phyloP scores from a whole-genome alignment of 2,797 vertebrate genomes.

The Echiichthys vipera region DNA sequence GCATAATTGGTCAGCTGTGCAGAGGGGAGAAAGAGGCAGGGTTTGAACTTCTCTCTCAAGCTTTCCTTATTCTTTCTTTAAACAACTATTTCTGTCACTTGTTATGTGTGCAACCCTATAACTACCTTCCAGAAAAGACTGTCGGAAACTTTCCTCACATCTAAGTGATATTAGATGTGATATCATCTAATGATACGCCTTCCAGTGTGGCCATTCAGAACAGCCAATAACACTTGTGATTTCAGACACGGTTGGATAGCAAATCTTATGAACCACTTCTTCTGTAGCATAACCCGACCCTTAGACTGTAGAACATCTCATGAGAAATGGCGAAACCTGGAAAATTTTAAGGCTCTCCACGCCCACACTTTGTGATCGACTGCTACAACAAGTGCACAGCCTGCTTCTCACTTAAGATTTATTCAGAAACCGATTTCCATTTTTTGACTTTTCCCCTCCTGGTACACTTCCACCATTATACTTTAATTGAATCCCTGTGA shows the following conservation, averaged over 20 bases:
- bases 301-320: neutral
- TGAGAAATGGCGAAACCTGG: neutral
- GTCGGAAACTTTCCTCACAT: neutral
- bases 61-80: neutral
- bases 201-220: neutral
- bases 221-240: conserved; percentile 6
- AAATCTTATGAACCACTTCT: neutral
- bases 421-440: neutral
- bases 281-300: neutral
- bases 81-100: neutral
- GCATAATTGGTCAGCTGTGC: conserved; percentile 7
- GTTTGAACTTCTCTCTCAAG: neutral
- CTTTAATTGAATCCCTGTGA: conserved; percentile 10
- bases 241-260: neutral
- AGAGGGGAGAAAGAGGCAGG: neutral
- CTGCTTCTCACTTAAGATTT: neutral
- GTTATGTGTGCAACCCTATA: neutral
- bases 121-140: neutral
- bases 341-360: conserved; percentile 2
- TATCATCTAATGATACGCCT: too few relatives aligned
- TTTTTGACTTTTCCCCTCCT: neutral
- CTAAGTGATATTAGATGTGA: too few relatives aligned
- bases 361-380: neutral
- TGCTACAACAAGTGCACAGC: neutral
- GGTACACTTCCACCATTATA: conserved; percentile 6